phyloP scores from a whole-genome alignment of 1,140 invertebrate species.

The Bombus sibiricus region DNA sequence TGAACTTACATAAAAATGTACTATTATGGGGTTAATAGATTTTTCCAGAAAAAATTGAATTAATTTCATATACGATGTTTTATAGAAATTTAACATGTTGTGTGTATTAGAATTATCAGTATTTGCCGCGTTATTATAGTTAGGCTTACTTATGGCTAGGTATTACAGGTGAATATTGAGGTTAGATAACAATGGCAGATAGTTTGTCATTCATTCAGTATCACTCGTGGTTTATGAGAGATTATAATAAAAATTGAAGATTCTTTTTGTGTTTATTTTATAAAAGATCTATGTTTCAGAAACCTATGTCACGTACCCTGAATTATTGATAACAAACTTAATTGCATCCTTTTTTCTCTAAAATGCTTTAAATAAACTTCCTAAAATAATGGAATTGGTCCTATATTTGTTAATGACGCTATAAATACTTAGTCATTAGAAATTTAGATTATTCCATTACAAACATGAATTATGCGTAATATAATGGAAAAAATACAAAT shows the following conservation, averaged over 20 bases:
- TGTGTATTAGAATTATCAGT: neutral
- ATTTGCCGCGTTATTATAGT: neutral
- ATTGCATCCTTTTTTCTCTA: too few relatives aligned
- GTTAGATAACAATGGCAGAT: neutral
- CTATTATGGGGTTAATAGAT: too few relatives aligned
- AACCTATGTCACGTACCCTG: too few relatives aligned
- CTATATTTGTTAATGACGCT: neutral
- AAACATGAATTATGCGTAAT: neutral
- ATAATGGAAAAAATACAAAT: neutral
- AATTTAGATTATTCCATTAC: neutral
- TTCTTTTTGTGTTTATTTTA: neutral
- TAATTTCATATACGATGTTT: neutral
- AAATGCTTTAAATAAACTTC: neutral
- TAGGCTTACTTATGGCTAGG: too few relatives aligned
- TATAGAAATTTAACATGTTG: neutral
- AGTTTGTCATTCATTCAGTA: neutral
- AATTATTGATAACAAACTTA: neutral
- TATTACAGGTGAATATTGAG: neutral
- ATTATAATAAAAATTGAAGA: neutral
- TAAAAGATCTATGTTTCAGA: neutral
- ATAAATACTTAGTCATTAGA: neutral
- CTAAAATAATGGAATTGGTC: neutral
- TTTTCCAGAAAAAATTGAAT: too few relatives aligned
- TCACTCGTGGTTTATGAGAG: neutral
- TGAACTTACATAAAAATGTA: too few relatives aligned